These are phyloP conservation scores for Sphecodes monilicornis DNA, from an alignment of 2,888 invertebrate genomes.

Conservation along the genomic window DNA sequence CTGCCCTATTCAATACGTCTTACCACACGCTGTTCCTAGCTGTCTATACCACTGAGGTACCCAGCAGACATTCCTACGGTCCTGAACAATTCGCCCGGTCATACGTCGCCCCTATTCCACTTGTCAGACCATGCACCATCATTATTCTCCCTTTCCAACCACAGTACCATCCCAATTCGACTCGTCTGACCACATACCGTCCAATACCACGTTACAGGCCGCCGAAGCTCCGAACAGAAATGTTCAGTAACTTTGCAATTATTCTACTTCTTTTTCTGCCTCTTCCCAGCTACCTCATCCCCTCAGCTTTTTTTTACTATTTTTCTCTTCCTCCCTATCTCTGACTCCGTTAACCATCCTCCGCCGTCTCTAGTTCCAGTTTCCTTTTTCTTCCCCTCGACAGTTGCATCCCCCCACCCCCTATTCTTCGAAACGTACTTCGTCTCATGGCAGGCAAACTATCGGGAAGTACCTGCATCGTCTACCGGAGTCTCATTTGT, in stretches of 20 bases:
- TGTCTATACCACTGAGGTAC: too few relatives aligned
- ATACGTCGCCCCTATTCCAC: background rate
- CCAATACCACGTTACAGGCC: background rate
- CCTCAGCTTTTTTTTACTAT: background rate
- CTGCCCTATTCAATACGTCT: too few relatives aligned
- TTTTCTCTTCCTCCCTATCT: background rate
- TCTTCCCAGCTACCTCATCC: background rate
- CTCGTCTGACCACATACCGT: background rate
- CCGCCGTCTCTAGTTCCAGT: background rate
- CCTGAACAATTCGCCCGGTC: background rate
- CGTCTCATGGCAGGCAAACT: constrained; percentile 25
- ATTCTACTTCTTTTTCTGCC: constrained; percentile 4
- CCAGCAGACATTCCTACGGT: background rate
- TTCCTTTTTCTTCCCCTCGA: background rate
- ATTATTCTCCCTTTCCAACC: background rate
- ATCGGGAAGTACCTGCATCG: constrained; percentile 57
- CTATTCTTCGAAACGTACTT: background rate
- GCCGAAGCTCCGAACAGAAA: background rate
- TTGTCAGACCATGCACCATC: background rate
- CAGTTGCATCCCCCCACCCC: background rate
- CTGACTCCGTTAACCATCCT: background rate
- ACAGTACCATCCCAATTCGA: background rate
- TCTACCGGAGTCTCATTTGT: constrained; percentile 40
- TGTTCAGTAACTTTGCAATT: background rate
- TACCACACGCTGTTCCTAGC: too few relatives aligned